phyloP scores from a whole-genome alignment of 2,888 invertebrate genomes.

The Euproctis similis region DNA sequence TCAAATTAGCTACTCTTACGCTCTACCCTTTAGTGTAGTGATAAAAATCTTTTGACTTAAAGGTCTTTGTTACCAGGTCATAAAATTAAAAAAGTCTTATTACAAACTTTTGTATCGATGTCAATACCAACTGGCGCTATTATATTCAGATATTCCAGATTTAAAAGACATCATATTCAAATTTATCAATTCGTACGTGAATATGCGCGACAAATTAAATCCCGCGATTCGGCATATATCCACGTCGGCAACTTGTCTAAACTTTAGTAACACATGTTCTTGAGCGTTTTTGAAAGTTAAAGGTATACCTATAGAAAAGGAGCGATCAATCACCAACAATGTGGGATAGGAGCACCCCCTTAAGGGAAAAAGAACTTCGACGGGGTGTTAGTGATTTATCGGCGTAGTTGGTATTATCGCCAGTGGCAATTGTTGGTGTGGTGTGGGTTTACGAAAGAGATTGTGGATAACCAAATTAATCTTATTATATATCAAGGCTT shows the following conservation, averaged over 20 bases:
- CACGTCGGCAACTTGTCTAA: slow-evolving; percentile 32
- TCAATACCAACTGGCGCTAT: no score
- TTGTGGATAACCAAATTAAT: slow-evolving; percentile 62
- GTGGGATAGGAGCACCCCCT: slow-evolving; percentile 49
- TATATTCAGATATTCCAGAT: no score
- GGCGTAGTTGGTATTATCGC: slow-evolving; percentile 73
- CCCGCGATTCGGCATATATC: slow-evolving; percentile 29
- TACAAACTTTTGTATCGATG: no score
- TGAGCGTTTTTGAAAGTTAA: slow-evolving; percentile 44
- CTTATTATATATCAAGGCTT: no score
- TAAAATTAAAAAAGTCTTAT: no score
- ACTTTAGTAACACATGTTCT: slow-evolving; percentile 53
- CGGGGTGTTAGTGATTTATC: slow-evolving; percentile 67
- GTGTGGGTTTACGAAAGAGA: slow-evolving; percentile 54
- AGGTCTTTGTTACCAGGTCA: no score
- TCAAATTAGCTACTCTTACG: no score
- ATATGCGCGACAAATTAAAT: slow-evolving; percentile 33
- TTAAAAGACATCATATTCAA: neutral
- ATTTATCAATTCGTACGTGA: neutral
- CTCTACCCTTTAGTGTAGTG: no score
- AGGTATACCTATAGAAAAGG: slow-evolving; percentile 45
- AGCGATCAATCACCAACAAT: slow-evolving; percentile 68
- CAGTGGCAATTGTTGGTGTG: slow-evolving; percentile 71
- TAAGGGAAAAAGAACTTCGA: slow-evolving; percentile 63
- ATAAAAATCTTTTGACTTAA: no score